Conservation (phyloP, 2,888 invertebrate genomes). For the Falcaria lacertinaria region DNA sequence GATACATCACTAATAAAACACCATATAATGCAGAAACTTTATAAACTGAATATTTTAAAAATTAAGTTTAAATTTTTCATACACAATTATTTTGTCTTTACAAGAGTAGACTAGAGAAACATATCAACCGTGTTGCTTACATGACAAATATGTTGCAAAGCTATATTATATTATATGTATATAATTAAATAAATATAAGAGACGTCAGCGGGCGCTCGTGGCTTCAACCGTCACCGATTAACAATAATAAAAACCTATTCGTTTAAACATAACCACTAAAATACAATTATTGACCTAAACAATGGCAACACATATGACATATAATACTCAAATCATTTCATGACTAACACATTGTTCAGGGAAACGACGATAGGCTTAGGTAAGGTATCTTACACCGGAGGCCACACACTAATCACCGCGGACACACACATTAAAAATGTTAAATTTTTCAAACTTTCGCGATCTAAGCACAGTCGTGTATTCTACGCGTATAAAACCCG, state of each 20-base stretch:
- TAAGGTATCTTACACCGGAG: neutral
- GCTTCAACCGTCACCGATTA: conserved; percentile 37
- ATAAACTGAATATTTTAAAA: conserved; percentile 75
- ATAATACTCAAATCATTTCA: conserved; percentile 48
- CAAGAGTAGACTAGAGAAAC: conserved; percentile 78
- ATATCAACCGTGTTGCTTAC: conserved; percentile 64
- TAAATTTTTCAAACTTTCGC: too few relatives aligned
- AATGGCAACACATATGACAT: conserved; percentile 73
- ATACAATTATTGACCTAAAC: conserved; percentile 59
- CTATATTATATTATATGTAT: conserved; percentile 41
- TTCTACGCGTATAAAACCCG: too few relatives aligned
- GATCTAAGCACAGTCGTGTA: too few relatives aligned
- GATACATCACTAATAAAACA: conserved; percentile 39
- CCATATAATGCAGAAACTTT: conserved; percentile 66
- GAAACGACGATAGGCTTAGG: conserved; percentile 21
- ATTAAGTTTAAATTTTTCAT: conserved; percentile 66
- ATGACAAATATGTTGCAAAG: conserved; percentile 57
- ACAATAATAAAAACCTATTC: conserved; percentile 53
- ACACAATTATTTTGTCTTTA: conserved; percentile 69
- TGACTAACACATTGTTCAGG: conserved; percentile 64
- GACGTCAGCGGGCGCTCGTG: conserved; percentile 14
- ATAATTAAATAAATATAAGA: conserved; percentile 18
- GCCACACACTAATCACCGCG: neutral
- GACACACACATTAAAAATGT: too few relatives aligned
- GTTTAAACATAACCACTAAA: conserved; percentile 46